phyloP scores from a whole-genome alignment of 64 coral and sea anemone genomes.

The Astreopora myriophthalma region DNA sequence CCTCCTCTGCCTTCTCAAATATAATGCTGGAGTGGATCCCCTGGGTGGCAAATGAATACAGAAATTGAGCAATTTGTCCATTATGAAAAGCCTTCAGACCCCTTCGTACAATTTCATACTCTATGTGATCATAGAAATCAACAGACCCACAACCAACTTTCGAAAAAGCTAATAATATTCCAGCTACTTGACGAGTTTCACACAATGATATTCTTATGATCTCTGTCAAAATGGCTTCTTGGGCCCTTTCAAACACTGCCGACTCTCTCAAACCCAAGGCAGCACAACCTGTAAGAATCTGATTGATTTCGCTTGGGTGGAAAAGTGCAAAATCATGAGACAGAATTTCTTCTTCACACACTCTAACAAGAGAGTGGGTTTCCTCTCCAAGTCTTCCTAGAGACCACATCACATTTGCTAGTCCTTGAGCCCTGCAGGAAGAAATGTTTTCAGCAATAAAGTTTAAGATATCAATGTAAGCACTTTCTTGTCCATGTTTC shows the following conservation, averaged over 20 bases:
- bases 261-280: background rate
- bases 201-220: background rate
- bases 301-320: background rate
- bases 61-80: background rate
- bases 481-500: background rate
- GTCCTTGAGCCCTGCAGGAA: slow-evolving; percentile 14
- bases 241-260: background rate
- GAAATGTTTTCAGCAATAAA: slow-evolving; percentile 10
- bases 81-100: background rate
- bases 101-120: background rate
- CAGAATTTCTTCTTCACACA: slow-evolving; percentile 10
- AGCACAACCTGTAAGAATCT: background rate
- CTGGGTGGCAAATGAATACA: background rate
- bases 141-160: background rate
- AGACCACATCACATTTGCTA: slow-evolving; percentile 19
- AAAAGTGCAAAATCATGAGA: background rate
- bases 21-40: background rate
- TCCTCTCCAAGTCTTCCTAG: background rate
- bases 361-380: background rate
- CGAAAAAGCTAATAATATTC: background rate
- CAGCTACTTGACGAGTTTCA: background rate
- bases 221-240: slow-evolving; percentile 11
- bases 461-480: background rate
- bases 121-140: background rate
- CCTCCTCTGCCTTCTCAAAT: background rate